Conservation (phyloP, 2,888 invertebrate species). For the Tenthredo amoena region DNA sequence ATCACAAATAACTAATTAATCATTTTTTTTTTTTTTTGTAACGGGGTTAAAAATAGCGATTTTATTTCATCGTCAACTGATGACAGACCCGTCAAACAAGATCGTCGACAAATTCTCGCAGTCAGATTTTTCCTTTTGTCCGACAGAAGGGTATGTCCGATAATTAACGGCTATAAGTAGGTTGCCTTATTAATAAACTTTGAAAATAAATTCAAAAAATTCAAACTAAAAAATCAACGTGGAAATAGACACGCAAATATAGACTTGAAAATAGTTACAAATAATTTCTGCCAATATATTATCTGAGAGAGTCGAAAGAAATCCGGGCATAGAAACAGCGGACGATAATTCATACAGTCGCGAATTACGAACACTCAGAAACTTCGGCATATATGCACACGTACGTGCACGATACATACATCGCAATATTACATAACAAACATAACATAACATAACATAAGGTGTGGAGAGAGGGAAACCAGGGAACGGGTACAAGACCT, state of each 20-base stretch:
- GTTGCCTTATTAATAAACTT: too few relatives aligned
- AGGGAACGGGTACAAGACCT: constrained; percentile 32
- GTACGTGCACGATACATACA: not conserved
- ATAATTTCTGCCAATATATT: too few relatives aligned
- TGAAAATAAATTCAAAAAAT: too few relatives aligned
- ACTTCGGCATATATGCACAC: not conserved
- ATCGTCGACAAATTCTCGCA: not conserved
- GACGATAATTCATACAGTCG: not conserved
- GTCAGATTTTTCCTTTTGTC: not conserved
- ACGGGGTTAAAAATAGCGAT: not conserved
- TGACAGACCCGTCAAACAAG: constrained; percentile 8
- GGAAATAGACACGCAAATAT: too few relatives aligned
- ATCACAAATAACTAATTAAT: constrained; percentile 13
- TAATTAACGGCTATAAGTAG: too few relatives aligned
- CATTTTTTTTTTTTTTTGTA: not conserved
- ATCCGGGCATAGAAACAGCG: constrained; percentile 1
- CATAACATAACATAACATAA: constrained; percentile 12
- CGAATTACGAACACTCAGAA: not conserved
- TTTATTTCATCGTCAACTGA: not conserved
- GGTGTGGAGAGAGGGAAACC: not conserved
- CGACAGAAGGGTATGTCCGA: too few relatives aligned
- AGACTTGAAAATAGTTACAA: too few relatives aligned
- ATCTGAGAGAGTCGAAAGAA: not conserved
- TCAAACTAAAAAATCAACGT: too few relatives aligned
- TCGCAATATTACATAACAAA: constrained; percentile 1